phyloP scores from a whole-genome alignment of 2,888 invertebrate genomes.

The Sphaerophoria rueppellii region DNA sequence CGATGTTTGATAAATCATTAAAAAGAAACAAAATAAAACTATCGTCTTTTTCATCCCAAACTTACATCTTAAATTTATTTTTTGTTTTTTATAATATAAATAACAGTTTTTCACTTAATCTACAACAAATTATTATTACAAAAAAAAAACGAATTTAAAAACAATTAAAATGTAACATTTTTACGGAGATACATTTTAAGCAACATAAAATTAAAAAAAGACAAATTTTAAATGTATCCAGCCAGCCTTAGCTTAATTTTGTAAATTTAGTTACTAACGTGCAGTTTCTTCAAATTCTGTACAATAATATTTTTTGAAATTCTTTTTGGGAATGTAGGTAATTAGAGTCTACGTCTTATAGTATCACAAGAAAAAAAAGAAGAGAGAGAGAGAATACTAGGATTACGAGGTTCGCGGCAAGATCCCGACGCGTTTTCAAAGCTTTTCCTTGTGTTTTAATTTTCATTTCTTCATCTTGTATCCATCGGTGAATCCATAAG shows the following conservation, averaged over 20 bases:
- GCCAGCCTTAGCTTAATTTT: conserved; percentile 37
- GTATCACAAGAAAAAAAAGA: conserved; percentile 60
- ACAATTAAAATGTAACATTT: conserved; percentile 17
- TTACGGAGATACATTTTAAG: conserved; percentile 27
- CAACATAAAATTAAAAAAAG: conserved; percentile 43
- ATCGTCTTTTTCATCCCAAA: conserved; percentile 55
- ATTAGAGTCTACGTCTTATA: conserved; percentile 49
- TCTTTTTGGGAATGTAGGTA: conserved; percentile 32
- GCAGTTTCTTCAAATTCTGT: not conserved
- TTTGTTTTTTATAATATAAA: conserved; percentile 34
- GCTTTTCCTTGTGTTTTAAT: not conserved
- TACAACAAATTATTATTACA: conserved; percentile 57
- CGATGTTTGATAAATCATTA: no score
- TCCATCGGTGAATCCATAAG: conserved; percentile 84
- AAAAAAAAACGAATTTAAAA: conserved; percentile 29
- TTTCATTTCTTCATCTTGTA: conserved; percentile 78
- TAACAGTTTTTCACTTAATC: conserved; percentile 46
- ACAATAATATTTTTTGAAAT: conserved; percentile 1
- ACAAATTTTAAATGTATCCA: conserved; percentile 33
- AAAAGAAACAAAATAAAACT: no score
- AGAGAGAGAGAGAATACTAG: conserved; percentile 65
- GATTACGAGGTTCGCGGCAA: conserved; percentile 65
- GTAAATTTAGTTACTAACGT: conserved; percentile 15
- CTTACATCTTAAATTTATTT: conserved; percentile 42
- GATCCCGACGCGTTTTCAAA: conserved; percentile 55